A percentile compares a stretch with the other conserved stretches of the same genome.
These are phyloP conservation scores for Pseudonaja textilis DNA, from an alignment of 2,113 vertebrate genomes.

Conservation along the genomic window DNA sequence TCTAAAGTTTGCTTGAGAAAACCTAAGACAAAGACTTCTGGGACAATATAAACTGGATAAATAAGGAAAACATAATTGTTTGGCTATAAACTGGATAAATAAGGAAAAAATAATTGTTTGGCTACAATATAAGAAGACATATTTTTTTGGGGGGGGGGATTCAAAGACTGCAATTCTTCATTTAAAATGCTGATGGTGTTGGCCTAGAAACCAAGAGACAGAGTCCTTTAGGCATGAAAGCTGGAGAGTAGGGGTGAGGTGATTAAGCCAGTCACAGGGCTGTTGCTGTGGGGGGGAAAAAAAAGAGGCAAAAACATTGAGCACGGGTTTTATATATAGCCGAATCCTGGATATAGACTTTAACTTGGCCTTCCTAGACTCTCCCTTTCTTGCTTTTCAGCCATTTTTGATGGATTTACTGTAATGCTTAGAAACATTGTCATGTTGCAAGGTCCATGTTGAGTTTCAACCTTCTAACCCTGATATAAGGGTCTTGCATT, in stretches of 20 bases:
- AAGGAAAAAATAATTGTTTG: not conserved
- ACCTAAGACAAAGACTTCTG: not conserved
- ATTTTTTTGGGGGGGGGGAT: not conserved
- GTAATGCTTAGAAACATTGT: not conserved
- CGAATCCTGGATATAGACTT: not conserved
- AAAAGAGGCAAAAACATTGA: not conserved
- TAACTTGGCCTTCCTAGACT: not conserved
- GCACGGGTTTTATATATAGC: not conserved
- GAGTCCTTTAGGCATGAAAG: not conserved
- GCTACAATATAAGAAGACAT: not conserved
- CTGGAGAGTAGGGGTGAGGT: not conserved
- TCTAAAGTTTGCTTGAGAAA: not conserved
- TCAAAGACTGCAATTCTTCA: not conserved
- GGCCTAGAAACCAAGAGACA: not conserved
- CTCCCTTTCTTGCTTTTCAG: not conserved
- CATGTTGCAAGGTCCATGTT: not conserved
- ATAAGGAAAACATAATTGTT: not conserved
- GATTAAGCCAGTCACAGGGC: not conserved
- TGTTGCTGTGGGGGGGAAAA: not conserved
- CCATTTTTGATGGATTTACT: not conserved
- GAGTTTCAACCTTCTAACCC: not conserved
- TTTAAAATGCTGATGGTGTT: not conserved
- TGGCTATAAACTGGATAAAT: not conserved
- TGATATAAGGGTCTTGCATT: not conserved
- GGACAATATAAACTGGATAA: not conserved